Percentiles rank a stretch among this genome's conserved stretches.
Conservation (phyloP, 1,140 invertebrate genomes). For the Monomorium pharaonis region DNA sequence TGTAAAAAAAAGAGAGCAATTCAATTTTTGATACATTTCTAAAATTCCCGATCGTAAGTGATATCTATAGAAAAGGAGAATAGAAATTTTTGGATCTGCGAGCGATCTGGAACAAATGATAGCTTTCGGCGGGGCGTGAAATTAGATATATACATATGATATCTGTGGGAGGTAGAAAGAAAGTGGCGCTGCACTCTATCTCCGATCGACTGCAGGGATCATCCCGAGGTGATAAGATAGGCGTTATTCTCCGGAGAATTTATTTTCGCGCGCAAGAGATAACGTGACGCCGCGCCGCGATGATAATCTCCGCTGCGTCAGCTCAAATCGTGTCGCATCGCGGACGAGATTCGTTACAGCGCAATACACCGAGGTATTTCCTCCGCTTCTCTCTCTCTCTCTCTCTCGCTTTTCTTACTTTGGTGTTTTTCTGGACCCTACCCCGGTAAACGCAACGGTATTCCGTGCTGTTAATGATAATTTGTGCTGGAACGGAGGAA, state of each 20-base stretch:
- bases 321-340: conserved; percentile 40
- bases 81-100: neutral
- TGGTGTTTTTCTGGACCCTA: neutral
- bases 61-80: neutral
- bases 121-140: conserved; percentile 34
- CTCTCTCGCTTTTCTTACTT: neutral
- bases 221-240: conserved; percentile 46
- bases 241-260: conserved; percentile 32
- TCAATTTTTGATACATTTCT: neutral
- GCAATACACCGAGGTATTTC: neutral
- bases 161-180: conserved; percentile 2
- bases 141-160: conserved; percentile 41
- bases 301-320: conserved; percentile 58
- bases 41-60: neutral
- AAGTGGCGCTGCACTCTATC: neutral
- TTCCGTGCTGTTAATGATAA: conserved; percentile 8
- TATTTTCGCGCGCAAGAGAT: conserved; percentile 36
- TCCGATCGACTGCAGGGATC: conserved; percentile 28
- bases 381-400: neutral
- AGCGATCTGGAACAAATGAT: conserved; percentile 36
- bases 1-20: neutral
- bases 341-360: conserved; percentile 51
- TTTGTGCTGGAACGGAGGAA: neutral
- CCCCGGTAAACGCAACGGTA: neutral
- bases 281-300: conserved; percentile 32